Evolutionary conservation across 2,888 invertebrate genomes (phyloP), one percentile per base, ranked within the genome.

Genomic region (Callimorpha dominula): DNA sequence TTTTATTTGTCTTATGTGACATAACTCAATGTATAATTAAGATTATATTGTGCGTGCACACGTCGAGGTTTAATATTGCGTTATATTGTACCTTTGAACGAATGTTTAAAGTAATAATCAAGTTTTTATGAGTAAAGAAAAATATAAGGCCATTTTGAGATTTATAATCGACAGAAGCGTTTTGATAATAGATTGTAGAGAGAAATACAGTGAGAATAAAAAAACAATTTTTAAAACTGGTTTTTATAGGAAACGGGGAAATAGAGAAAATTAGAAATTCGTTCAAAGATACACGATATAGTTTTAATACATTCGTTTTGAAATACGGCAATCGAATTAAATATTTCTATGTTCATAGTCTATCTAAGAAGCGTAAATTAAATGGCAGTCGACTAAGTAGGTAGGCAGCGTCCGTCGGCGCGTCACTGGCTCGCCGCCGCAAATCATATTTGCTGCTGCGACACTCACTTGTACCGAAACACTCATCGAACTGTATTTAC

Each of bases 351-450:
- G 71, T 75, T 71, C 79, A 68, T 72, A 74, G 50, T 65, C 17
- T 14, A 50, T n/a, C n/a, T n/a, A n/a, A 77, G 73, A 76, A 74
- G 79, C 83, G 83, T 84, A 85, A 83, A 78, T 81, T 86, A 88
- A 88, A 89, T 88, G 88, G 89, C 89, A 90, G 88, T 88, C 87
- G 85, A 84, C 85, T 87, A 85, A 80, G 80, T 82, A 81, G 78
- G 77, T 81, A 78, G 52, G 71, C 68, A 76, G 81, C 74, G 79
- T 81, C 75, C 42, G 46, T n/a, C n/a, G 52, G 63, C 81, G 68
- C 73, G 70, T 54, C 77, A 71, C 77, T 74, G 49, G 67, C 52
- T 20, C n/a, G 46, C 17, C 49, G 68, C n/a, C 69, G 70, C 72
- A 7, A 57, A 57, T 60, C 68, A 49, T 49, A 52, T 64, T 52